Evolutionary conservation across 2,888 invertebrate species (phyloP), one percentile per base, ranked within the genome.

Genomic region (Apantesis nais): DNA sequence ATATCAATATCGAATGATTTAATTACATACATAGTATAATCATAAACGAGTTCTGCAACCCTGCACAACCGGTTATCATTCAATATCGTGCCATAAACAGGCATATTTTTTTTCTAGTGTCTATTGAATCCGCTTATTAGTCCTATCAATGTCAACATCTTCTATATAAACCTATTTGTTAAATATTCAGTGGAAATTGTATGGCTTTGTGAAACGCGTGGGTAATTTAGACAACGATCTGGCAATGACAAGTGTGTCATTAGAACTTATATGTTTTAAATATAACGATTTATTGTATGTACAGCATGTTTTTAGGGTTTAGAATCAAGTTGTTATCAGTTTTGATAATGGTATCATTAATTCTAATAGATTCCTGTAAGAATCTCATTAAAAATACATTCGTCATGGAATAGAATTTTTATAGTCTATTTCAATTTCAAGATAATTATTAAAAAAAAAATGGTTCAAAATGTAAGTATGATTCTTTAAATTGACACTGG

Each of bases 141-240:
- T 11, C n/a, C 25, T 37, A 66, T 66, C 37, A 22, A 25, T 37
- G 16, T 37, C 55, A 55, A 55, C 37, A 66, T 34, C n/a, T n/a
- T 44, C 0, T 64, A 63, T 11, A 8, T 31, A 8, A 52, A 52
- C 34, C n/a, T 34, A 65, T 34, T 65, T 29, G 14, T 44, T 67
- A 67, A 44, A 60, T 44, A 61, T 67, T n/a, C 9, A 61, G 1
- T 34, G 60, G n/a, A 44, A 31, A 60, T 44, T 67, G n/a, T 60
- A 39, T 1, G 41, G 44, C 3, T 58, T 19, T 58, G 25, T 14
- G 29, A n/a, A 4, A 5, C 34, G 34, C 34, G 34, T 34, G n/a
- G 37, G 37, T 65, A 66, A 62, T 67, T 55, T 62, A 70, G 66
- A 66, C 9, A 67, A 66, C 2, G 58, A 70, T 70, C 70, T 62